A percentile compares a stretch with the other conserved stretches of the same genome.
phyloP scores from a whole-genome alignment of 2,113 vertebrate species.

The Sylvilagus bachmani region DNA sequence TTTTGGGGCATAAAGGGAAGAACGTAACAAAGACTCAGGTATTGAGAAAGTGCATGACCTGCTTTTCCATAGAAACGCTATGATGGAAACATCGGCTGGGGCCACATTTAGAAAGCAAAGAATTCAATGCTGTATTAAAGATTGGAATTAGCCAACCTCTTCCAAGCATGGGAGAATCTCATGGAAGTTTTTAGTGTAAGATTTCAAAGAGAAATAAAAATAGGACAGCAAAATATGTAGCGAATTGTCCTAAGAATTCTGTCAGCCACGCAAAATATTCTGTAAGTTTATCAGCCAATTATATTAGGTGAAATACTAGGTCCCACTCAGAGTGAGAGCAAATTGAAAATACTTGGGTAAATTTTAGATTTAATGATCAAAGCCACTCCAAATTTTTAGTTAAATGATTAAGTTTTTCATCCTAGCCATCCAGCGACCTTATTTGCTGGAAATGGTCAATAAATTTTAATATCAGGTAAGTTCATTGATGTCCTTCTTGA shows the following conservation, averaged over 20 bases:
- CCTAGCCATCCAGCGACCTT: slow-evolving; percentile 18
- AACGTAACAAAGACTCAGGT: background rate
- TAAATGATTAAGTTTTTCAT: background rate
- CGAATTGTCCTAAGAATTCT: slow-evolving; percentile 15
- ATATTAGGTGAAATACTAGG: background rate
- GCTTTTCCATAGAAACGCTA: background rate
- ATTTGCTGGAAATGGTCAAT: slow-evolving; percentile 43
- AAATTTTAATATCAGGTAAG: slow-evolving; percentile 27
- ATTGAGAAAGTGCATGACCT: background rate
- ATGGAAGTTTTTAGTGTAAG: background rate
- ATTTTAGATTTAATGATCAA: slow-evolving; percentile 49
- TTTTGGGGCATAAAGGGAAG: background rate
- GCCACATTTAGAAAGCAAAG: background rate
- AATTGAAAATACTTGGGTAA: slow-evolving; percentile 7
- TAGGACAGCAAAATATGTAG: background rate
- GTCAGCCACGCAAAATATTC: background rate
- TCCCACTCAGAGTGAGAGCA: slow-evolving; percentile 17
- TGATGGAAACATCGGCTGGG: too few relatives aligned
- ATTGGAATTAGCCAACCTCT: background rate
- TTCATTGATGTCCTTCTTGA: slow-evolving; percentile 47
- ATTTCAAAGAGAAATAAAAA: slow-evolving; percentile 47
- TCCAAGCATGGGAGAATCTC: background rate
- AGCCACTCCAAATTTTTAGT: slow-evolving; percentile 45
- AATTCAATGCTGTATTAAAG: background rate
- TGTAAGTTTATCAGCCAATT: slow-evolving; percentile 52